phyloP scores from a whole-genome alignment of 1,140 invertebrate genomes.

The Heterodera carotae region DNA sequence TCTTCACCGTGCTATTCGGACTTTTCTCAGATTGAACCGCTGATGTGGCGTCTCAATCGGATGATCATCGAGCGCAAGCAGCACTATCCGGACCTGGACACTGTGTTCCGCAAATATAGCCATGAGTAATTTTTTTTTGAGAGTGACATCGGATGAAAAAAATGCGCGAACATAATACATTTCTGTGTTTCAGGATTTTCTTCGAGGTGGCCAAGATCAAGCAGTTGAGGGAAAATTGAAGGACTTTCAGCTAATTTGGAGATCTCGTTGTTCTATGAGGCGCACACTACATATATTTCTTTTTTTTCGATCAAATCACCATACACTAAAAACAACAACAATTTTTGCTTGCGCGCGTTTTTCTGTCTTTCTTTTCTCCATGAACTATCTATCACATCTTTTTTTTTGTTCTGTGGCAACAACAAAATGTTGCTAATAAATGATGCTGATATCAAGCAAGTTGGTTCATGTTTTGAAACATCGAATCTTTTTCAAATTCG shows the following conservation, averaged over 20 bases:
- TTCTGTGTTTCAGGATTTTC: constrained; percentile 75
- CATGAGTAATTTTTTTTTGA: constrained; percentile 71
- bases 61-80: constrained; percentile 72
- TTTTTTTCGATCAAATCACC: too few species aligned
- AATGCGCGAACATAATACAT: background rate
- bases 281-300: too few species aligned
- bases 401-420: too few species aligned
- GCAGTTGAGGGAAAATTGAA: constrained; percentile 45
- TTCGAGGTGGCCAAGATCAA: constrained; percentile 71
- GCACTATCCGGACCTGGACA: constrained; percentile 77
- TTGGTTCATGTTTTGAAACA: too few species aligned
- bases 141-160: background rate
- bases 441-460: too few species aligned
- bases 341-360: too few species aligned
- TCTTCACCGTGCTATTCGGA: background rate
- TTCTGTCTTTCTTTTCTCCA: too few species aligned
- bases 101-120: constrained; percentile 88
- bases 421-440: too few species aligned
- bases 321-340: too few species aligned
- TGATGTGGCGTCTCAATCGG: constrained; percentile 76
- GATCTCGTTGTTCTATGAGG: too few species aligned
- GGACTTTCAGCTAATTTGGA: background rate
- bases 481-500: too few species aligned
- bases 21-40: constrained; percentile 73
- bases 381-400: too few species aligned